Evolutionary conservation across 2,113 vertebrate species (phyloP), one percentile per base, ranked within the genome.

Genomic region (Oreochromis niloticus): DNA sequence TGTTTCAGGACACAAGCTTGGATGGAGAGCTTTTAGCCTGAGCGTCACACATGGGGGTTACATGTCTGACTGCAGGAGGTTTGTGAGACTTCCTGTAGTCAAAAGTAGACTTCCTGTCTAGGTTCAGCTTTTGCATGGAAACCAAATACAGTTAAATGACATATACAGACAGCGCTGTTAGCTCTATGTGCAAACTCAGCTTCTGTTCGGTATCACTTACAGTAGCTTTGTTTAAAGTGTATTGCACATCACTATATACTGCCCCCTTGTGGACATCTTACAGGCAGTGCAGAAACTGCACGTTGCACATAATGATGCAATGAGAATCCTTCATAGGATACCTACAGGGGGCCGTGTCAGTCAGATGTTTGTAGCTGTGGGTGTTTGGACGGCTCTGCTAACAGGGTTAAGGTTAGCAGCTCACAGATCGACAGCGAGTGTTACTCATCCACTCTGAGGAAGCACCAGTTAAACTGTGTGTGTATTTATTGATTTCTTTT

Each of bases 1-100:
- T 9, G 3, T 0, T 24, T 16, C 22, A 46, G 22, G 39, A 46
- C 0, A 43, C 9, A 46, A 46, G 13, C 41, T 1, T 46, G 2
- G 13, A 46, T 16, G 24, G 9, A 17, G 22, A 73, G 13, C 6
- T 17, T 73, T 17, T 17, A 4, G 63, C 19, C 63, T 22, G 34
- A 41, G 36, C 7, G 4, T 68, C 59, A 63, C 27, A 19, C 59
- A 34, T 6, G 0, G 61, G 30, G 17, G 17, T 68, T 39, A 68
- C n/a, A 2, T 68, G 41, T 17, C 22, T 17, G 68, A 48, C 41
- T 27, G 41, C 68, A 48, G 41, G 22, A 48, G 1, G 39, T 0
- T 46, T 43, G 9, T 46, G 16, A 3, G n/a, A 46, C 68, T 11
- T 46, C 3, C 17, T 63, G 1, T 9, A 9, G 36, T 39, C 36